These are phyloP conservation scores for Perccottus glenii DNA, from an alignment of 2,113 vertebrate species.

Conservation along the genomic window DNA sequence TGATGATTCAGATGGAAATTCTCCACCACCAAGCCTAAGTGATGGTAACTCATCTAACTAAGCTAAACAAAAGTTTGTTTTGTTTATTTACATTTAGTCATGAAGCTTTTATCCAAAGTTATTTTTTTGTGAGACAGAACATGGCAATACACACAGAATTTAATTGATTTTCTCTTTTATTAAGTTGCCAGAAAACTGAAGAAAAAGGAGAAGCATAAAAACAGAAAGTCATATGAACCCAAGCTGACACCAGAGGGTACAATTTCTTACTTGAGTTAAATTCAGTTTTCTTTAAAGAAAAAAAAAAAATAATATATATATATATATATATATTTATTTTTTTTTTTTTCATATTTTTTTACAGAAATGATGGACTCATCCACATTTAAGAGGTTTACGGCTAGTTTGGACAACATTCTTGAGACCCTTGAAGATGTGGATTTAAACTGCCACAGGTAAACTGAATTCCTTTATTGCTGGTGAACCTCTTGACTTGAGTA, in stretches of 20 bases:
- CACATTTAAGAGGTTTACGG: conserved; percentile 92
- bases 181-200: conserved; percentile 93
- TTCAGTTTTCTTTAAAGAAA: background rate
- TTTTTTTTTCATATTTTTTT: conserved; percentile 11
- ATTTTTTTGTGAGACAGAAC: background rate
- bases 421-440: conserved; percentile 97
- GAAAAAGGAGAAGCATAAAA: conserved; percentile 96
- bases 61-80: too few relatives aligned
- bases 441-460: conserved; percentile 88
- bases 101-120: background rate
- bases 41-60: conserved; percentile 80
- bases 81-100: background rate
- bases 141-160: too few relatives aligned
- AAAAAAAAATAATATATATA: too few relatives aligned
- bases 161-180: conserved; percentile 15
- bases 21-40: conserved; percentile 84
- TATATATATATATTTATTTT: too few relatives aligned
- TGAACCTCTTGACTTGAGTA: too few relatives aligned
- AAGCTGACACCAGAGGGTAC: conserved; percentile 87
- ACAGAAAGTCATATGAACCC: conserved; percentile 90
- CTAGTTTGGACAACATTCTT: conserved; percentile 90
- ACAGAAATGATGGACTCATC: conserved; percentile 98
- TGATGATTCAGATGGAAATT: conserved; percentile 82
- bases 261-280: background rate
- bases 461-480: too few relatives aligned